Evolutionary conservation across 2,888 invertebrate genomes (phyloP).

Genomic region (Tiliacea citrago): DNA sequence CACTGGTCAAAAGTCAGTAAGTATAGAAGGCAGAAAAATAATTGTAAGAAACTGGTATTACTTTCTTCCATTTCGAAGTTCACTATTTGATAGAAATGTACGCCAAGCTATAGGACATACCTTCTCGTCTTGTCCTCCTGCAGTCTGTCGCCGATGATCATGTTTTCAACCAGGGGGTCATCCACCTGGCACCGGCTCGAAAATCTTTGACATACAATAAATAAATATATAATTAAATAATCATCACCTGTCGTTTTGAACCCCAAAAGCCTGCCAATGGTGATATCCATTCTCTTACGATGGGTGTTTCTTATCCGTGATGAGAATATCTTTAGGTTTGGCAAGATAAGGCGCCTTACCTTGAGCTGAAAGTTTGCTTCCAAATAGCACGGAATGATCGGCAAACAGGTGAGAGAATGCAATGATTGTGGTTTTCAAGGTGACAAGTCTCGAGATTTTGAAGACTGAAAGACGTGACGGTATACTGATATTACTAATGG

Average conservation of each 20-base stretch:
- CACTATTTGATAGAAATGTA: too few species aligned
- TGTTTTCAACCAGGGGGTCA: constrained; percentile 87
- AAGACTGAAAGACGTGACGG: neutral
- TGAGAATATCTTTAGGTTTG: neutral
- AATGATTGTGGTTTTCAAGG: neutral
- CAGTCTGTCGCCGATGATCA: constrained; percentile 83
- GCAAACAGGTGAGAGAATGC: neutral
- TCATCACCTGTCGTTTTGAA: constrained; percentile 2
- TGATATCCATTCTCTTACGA: neutral
- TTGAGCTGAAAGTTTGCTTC: neutral
- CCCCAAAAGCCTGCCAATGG: neutral
- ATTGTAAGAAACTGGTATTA: neutral
- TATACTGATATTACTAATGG: neutral
- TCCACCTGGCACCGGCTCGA: constrained; percentile 85
- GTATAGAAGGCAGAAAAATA: neutral
- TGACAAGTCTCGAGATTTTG: neutral
- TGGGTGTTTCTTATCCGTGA: neutral
- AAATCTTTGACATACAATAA: constrained; percentile 76
- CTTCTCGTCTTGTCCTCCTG: constrained; percentile 78
- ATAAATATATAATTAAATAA: constrained; percentile 34
- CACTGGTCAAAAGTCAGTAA: too few species aligned
- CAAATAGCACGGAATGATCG: neutral
- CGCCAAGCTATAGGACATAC: constrained; percentile 61
- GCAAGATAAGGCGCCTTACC: constrained; percentile 16
- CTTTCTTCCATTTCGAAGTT: neutral